These are phyloP conservation scores for Mallotus villosus DNA, from an alignment of 2,797 vertebrate species.

Conservation along the genomic window DNA sequence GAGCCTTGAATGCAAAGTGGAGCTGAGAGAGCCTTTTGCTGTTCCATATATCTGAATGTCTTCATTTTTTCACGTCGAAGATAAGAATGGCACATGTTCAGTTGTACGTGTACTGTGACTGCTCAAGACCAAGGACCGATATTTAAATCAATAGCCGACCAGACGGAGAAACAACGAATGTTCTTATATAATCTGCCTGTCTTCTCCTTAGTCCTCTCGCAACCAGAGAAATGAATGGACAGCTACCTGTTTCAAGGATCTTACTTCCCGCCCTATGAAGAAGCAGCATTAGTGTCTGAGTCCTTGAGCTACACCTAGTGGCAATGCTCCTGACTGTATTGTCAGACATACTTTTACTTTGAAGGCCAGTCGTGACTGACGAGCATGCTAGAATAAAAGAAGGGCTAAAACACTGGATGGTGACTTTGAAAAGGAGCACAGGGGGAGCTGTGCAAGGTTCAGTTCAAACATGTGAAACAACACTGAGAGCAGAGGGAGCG, in stretches of 20 bases:
- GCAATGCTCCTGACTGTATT: slow-evolving; percentile 53
- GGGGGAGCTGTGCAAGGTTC: background rate
- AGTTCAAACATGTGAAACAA: background rate
- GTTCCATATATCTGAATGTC: too few relatives aligned
- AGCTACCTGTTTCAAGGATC: slow-evolving; percentile 36
- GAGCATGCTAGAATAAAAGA: background rate
- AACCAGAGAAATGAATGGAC: slow-evolving; percentile 37
- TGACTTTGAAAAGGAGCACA: background rate
- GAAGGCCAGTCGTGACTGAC: slow-evolving; percentile 6
- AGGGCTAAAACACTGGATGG: background rate
- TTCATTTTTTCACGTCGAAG: too few relatives aligned
- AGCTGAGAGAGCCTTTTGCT: background rate
- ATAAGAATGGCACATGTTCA: too few relatives aligned
- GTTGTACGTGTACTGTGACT: background rate
- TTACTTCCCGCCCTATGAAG: slow-evolving; percentile 22
- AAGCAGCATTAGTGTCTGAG: slow-evolving; percentile 55
- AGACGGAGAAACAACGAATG: background rate
- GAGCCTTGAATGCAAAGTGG: background rate
- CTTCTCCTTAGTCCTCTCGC: slow-evolving; percentile 21
- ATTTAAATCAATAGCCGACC: background rate
- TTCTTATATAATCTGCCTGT: slow-evolving; percentile 17
- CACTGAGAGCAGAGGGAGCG: background rate
- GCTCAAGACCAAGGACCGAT: slow-evolving; percentile 9
- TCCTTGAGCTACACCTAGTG: slow-evolving; percentile 81
- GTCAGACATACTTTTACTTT: slow-evolving; percentile 29